Conservation (phyloP, 2,113 vertebrate species). For the Rhynchomys soricoides region DNA sequence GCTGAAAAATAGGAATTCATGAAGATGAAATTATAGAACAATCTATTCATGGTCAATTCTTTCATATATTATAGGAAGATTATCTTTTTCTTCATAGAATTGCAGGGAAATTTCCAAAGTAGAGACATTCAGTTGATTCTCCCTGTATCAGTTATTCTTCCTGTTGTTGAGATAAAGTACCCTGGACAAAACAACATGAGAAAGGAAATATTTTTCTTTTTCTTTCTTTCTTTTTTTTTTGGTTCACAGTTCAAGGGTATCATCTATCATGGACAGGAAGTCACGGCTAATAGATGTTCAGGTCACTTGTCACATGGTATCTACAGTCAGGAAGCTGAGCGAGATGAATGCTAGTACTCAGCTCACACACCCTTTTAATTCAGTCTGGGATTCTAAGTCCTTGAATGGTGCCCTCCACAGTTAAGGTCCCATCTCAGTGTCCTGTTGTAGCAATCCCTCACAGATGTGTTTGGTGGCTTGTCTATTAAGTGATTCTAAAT, state of each 20-base stretch:
- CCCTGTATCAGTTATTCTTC: not conserved
- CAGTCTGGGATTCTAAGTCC: not conserved
- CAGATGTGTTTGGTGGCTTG: not conserved
- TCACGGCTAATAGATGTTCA: rapidly evolving
- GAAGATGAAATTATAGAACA: not conserved
- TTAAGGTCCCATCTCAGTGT: not conserved
- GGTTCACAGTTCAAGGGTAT: not conserved
- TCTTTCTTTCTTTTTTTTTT: too few species aligned
- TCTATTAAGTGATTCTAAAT: not conserved
- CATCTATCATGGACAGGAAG: not conserved
- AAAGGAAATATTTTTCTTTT: not conserved
- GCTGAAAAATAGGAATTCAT: not conserved
- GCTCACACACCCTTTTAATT: not conserved
- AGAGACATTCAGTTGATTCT: not conserved
- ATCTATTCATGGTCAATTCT: not conserved
- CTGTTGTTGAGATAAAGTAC: not conserved
- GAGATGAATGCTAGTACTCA: not conserved
- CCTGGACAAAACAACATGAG: not conserved
- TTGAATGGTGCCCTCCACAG: not conserved
- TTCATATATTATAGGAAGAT: not conserved
- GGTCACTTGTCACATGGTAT: not conserved
- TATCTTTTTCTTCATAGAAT: conserved; percentile 49
- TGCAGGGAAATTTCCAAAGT: not conserved
- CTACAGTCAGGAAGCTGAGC: not conserved
- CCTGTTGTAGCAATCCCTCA: not conserved